Conservation (phyloP, 2,797 vertebrate species). For the Xiphophorus birchmanni region DNA sequence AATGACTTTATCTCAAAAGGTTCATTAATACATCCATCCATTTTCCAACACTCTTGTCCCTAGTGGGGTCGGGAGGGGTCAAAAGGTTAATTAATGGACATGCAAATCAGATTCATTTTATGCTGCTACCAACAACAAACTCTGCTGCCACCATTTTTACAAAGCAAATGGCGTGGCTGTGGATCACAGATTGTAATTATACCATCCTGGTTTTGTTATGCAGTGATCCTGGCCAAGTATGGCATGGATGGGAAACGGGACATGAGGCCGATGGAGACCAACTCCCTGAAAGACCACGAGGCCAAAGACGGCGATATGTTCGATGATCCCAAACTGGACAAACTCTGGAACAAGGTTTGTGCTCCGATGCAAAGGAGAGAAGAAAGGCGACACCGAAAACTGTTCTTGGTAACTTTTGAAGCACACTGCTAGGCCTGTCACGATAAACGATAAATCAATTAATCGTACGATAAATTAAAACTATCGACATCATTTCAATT, state of each 20-base stretch:
- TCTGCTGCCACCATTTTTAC: constrained; percentile 3
- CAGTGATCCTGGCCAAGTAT: constrained; percentile 94
- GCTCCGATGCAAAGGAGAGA: not conserved
- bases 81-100: constrained; percentile 28
- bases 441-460: too few species aligned
- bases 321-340: constrained; percentile 92
- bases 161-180: not conserved
- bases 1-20: constrained; percentile 25
- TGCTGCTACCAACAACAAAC: constrained; percentile 6
- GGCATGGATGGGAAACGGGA: constrained; percentile 94
- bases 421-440: not conserved
- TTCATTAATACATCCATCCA: constrained; percentile 16
- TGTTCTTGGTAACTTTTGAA: not conserved
- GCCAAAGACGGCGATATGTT: constrained; percentile 83
- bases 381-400: not conserved
- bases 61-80: not conserved
- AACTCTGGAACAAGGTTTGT: constrained; percentile 95
- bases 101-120: constrained; percentile 3
- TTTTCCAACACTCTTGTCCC: too few species aligned
- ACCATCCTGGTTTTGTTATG: not conserved
- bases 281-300: constrained; percentile 85
- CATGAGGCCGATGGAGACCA: constrained; percentile 81
- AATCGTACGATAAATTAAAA: too few species aligned
- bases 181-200: constrained; percentile 3
- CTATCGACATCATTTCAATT: too few species aligned